These are phyloP conservation scores for Microctonus aethiopoides DNA, from an alignment of 2,888 invertebrate species.

Conservation along the genomic window DNA sequence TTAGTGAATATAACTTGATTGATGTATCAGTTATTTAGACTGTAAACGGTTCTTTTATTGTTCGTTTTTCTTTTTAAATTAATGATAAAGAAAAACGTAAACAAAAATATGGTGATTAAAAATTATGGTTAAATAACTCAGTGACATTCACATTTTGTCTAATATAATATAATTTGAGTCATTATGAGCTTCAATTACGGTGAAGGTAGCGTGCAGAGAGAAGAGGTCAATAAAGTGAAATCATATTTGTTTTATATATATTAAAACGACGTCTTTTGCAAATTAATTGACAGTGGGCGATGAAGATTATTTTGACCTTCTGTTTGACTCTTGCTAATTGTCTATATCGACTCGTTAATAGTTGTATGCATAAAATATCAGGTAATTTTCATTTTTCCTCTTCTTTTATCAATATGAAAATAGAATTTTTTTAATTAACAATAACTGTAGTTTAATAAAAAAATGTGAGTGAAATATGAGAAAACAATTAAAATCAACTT, in stretches of 20 bases:
- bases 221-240: conserved; percentile 61
- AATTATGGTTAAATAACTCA: background rate
- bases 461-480: conserved; percentile 2
- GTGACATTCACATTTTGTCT: background rate
- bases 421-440: background rate
- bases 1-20: background rate
- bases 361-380: conserved; percentile 55
- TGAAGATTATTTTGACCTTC: conserved; percentile 56
- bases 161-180: background rate
- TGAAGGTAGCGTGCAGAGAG: conserved; percentile 36
- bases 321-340: conserved; percentile 61
- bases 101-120: background rate
- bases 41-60: background rate
- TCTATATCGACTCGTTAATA: conserved; percentile 57
- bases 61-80: background rate
- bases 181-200: conserved; percentile 45
- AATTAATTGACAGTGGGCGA: conserved; percentile 65
- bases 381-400: background rate
- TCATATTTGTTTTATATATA: conserved; percentile 62
- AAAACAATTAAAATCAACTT: background rate
- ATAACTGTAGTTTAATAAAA: background rate
- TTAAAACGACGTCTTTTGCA: conserved; percentile 48
- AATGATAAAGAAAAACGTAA: background rate
- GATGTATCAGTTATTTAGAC: background rate
- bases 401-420: background rate